Base-by-base conservation (phyloP, 1,140 invertebrate species). In the Agrilus planipennis region DNA sequence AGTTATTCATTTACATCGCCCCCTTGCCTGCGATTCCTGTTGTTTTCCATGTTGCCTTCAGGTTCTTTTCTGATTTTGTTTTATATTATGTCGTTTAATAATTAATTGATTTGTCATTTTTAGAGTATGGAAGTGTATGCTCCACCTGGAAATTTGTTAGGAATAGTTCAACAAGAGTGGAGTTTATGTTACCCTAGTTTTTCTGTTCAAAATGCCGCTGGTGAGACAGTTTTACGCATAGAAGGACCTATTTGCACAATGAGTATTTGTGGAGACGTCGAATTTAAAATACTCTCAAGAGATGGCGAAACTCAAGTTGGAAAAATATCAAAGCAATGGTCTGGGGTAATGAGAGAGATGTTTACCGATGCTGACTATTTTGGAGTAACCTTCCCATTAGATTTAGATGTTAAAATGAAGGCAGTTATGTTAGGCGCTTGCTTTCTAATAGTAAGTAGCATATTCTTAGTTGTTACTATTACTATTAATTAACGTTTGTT, bases 11-110 rank as follows among this genome's bases (percentile, higher is more conserved):
- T 60, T 76, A 61, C 65, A 79, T 47, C 71, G 85, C 22, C 83
- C 84, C 1, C 63, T 89, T 11, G 75, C 80, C 10, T 90, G 86
- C 60, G 72, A 75, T 43, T 72, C 75, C 3, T 90, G 86, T 54
- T 82, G 73, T 52, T 90, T 78, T 53, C 84, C 84, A 4, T 89
- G 86, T 62, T 91, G 84, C 63, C 65, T 89, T 47, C 86, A 91
- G 68, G 80, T 81, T 61, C 23, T 27, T 12, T 27, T 9, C 12
- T 27, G 12, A 27, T 27, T 27, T 27, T 27, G 7, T 27, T 12
- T 27, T 27, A 31, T 16, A 31, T 31, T 31, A 10, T 31, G 15
- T 6, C 5, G 5, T 25, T 6, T 6, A 34, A 32, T 42, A 21
- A 36, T 12, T 14, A n/a, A 36, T 34, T 23, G n/a, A 9, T 25